Evolutionary conservation across 2,888 invertebrate species (phyloP).

Genomic region (Amiota communis): DNA sequence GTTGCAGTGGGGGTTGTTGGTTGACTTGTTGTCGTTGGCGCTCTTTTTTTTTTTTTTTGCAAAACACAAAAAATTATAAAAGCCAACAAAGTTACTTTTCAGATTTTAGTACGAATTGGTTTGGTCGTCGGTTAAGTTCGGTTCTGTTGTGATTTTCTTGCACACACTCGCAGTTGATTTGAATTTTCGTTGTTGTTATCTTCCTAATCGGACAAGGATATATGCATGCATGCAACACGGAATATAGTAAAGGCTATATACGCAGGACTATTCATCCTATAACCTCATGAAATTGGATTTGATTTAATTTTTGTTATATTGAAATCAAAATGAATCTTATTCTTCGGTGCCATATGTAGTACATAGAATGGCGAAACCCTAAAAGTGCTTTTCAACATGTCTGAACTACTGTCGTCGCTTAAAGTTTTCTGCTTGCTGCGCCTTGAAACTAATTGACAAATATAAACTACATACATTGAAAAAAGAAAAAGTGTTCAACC

Average conservation of each 20-base stretch:
- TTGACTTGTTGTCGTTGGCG: not conserved
- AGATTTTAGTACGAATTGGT: constrained; percentile 60
- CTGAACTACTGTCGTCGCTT: not conserved
- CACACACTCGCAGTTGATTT: not conserved
- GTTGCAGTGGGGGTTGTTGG: constrained; percentile 10
- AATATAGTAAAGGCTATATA: not conserved
- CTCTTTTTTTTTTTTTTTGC: constrained; percentile 8
- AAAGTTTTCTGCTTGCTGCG: not conserved
- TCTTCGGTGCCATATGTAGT: not conserved
- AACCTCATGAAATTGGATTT: not conserved
- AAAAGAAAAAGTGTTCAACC: not conserved
- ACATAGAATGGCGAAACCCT: constrained; percentile 5
- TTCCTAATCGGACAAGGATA: not conserved
- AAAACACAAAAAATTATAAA: constrained; percentile 56
- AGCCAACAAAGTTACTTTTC: constrained; percentile 49
- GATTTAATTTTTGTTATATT: not conserved
- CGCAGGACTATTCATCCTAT: not conserved
- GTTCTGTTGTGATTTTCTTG: constrained; percentile 25
- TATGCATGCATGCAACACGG: constrained; percentile 26
- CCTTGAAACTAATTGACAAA: not conserved
- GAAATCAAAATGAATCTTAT: no score
- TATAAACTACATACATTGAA: not conserved
- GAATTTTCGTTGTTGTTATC: not conserved
- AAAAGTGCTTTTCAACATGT: constrained; percentile 18
- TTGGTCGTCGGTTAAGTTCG: constrained; percentile 53